Base-by-base conservation (phyloP, 1,140 invertebrate species). In the Drosophila athabasca region DNA sequence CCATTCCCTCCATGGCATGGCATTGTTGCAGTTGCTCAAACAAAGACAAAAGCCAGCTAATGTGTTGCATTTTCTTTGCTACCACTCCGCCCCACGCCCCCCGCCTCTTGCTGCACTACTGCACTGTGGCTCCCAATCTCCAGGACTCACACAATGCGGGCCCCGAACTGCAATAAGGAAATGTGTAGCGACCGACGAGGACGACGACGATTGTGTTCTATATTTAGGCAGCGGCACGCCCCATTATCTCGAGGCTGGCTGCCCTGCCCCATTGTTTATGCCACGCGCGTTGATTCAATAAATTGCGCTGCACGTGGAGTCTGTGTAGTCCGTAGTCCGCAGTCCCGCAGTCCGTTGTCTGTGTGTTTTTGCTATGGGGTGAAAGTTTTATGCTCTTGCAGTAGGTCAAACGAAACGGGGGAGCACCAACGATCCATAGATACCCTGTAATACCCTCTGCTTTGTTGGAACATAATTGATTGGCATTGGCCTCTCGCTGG, bases 251-350 rank as follows among this genome's bases (percentile, higher is more conserved):
- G 45, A 19, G n/a, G 24, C 26, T 29, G 9, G 51, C 60, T 51
- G 50, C 50, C 59, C 60, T 51, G 50, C 50, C 59, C 67, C 67
- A 81, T 81, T 81, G 79, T 82, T 77, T 82, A 82, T 77, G 79
- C 78, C 68, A 81, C 62, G 79, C 73, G 79, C 73, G 73, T 81
- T 73, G 62, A 62, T 76, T 84, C 79, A 79, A 82, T 82, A 71
- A 78, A 82, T 79, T 70, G 48, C 51, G 35, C 35, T 8, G 55
- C 69, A 82, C 59, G 46, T 62, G 59, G 50, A 26, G 41, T 65
- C 72, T 52, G 62, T 49, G 17, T 26, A 26, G 24, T 26, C 24
- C 24, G 24, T 26, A 26, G 24, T 26, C 24, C 24, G 24, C 5
- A 26, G 24, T 26, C 24, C 24, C 5, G 24, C 0, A 26, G 24